Conservation (phyloP, 2,888 invertebrate genomes). For the Macrosiphum euphorbiae region DNA sequence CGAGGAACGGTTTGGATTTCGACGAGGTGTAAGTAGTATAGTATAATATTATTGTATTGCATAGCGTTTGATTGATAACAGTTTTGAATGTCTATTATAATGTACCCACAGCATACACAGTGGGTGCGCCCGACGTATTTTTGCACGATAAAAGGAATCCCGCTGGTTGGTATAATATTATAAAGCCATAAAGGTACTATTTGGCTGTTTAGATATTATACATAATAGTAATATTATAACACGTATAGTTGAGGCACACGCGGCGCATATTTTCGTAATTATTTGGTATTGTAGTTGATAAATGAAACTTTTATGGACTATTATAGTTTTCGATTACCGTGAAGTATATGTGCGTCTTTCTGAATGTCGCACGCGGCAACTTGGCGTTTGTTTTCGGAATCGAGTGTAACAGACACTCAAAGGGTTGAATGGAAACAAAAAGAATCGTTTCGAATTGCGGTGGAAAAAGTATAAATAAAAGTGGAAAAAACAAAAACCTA, state of each 20-base stretch:
- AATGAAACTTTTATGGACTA: slow-evolving; percentile 2
- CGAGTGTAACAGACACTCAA: slow-evolving; percentile 35
- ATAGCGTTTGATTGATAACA: background rate
- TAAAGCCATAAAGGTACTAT: background rate
- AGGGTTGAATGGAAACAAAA: slow-evolving; percentile 51
- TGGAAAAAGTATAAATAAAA: slow-evolving; percentile 11
- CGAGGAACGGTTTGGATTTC: background rate
- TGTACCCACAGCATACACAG: background rate
- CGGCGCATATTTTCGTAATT: background rate
- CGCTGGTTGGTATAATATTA: background rate
- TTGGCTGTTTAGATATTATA: background rate
- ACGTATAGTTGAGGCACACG: background rate
- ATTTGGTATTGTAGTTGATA: background rate
- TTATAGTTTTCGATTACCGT: slow-evolving; percentile 32
- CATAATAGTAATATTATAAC: background rate
- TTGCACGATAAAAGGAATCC: background rate
- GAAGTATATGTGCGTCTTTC: background rate
- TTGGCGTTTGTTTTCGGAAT: slow-evolving; percentile 21
- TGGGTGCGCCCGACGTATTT: background rate
- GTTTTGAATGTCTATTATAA: background rate
- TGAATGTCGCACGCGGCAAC: background rate
- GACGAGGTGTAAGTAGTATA: background rate
- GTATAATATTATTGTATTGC: background rate
- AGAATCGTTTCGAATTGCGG: slow-evolving; percentile 34
- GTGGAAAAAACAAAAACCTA: slow-evolving; percentile 14